Base-by-base conservation (phyloP, 2,797 vertebrate genomes). In the Microctenopoma steveboyesi region DNA sequence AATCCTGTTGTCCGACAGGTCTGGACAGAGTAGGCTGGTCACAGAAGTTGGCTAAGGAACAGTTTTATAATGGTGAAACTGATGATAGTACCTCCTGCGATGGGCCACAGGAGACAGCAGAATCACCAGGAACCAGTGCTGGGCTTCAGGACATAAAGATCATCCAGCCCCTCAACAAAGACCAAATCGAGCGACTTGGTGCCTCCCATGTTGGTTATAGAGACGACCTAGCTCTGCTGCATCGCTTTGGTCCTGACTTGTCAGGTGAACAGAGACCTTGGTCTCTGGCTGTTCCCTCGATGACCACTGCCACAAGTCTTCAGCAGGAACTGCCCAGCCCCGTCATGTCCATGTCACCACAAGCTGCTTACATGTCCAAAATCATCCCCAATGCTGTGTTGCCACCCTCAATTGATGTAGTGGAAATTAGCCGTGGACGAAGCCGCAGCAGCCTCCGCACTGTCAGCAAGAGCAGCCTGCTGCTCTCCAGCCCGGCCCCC, bases 311-410 rank as follows among this genome's bases (percentile, higher is more conserved):
- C 18, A 92, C 92, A 37, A 90, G 76, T 11, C 73, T 82, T 3
- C 88, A 93, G 3, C 90, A 76, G 40, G 83, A 83, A 25, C 78
- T 69, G 0, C 82, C 91, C 22, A 93, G 94, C 72, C 95, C 95
- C 0, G 98, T 97, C 61, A 97, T 99, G 93, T 95, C 96, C 62
- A 98, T 98, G 90, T 98, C 97, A 0, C 98, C 98, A 0, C 96
- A 99, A 90, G 98, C 95, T 65, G 93, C 96, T 40, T 99, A 99
- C 90, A 82, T 98, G 94, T 98, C 97, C 14, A 99, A 98, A 90
- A 97, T 99, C 81, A 99, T 99, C 72, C 97, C 96, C 16, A 97
- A 99, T 0, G 98, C 98, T 0, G 92, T 99, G 75, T 86, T 99
- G 89, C 97, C 97, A 0, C 95, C 96, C 2, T 96, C 96, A 16